A percentile compares a stretch with the other conserved stretches of the same genome.
Conservation (phyloP, 2,113 vertebrate genomes). For the Grammomys surdaster region DNA sequence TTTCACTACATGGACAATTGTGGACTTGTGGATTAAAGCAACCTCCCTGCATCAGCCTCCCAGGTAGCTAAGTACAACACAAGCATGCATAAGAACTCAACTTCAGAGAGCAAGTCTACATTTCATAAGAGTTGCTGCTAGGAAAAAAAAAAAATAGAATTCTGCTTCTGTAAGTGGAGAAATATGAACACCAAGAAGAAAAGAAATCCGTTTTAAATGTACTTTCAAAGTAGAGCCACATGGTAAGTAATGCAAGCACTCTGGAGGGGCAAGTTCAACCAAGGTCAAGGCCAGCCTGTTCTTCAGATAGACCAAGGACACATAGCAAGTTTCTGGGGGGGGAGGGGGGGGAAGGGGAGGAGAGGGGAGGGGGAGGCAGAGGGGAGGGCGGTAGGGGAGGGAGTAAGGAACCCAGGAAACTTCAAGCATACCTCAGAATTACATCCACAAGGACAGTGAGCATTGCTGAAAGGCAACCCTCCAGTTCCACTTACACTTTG, state of each 20-base stretch:
- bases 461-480: neutral
- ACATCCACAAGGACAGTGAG: neutral
- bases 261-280: neutral
- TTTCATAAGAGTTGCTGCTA: neutral
- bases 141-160: neutral
- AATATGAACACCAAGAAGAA: constrained; percentile 5
- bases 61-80: neutral
- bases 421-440: neutral
- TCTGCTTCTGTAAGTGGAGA: neutral
- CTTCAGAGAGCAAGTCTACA: neutral
- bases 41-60: neutral
- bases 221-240: neutral
- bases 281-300: neutral
- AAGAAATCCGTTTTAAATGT: neutral
- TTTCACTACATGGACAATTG: neutral
- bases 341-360: neutral
- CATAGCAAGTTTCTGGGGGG: neutral
- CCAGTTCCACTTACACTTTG: too few species aligned
- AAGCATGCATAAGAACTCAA: neutral
- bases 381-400: neutral
- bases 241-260: neutral
- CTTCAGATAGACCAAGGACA: neutral
- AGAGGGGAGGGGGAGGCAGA: accelerated
- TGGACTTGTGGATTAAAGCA: neutral
- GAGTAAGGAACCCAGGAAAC: neutral